These are phyloP conservation scores for Brassicogethes aeneus DNA, from an alignment of 2,888 invertebrate genomes.

Conservation along the genomic window DNA sequence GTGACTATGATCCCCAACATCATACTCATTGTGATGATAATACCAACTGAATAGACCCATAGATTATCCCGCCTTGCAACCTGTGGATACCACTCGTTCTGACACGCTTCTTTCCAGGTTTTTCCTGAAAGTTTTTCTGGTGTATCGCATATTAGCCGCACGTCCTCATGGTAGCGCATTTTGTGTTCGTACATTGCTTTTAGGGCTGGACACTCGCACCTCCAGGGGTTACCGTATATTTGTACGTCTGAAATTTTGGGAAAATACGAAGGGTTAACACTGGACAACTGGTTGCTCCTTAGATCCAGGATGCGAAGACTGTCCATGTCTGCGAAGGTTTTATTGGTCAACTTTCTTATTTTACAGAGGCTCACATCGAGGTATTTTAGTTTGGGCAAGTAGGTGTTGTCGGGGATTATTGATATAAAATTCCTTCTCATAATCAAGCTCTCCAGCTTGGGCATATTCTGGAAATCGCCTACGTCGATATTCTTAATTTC, in stretches of 20 bases:
- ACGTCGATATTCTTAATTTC: conserved; percentile 52
- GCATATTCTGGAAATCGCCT: conserved; percentile 50
- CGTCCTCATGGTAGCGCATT: conserved; percentile 1
- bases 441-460: conserved; percentile 51
- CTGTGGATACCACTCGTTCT: conserved; percentile 47
- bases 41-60: conserved; percentile 51
- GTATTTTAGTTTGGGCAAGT: conserved; percentile 50
- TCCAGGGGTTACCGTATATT: conserved; percentile 67
- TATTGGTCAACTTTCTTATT: conserved; percentile 51
- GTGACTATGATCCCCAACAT: conserved; percentile 47
- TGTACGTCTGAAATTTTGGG: conserved; percentile 51
- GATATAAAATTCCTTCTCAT: conserved; percentile 59
- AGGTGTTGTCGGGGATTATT: conserved; percentile 51
- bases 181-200: conserved; percentile 51
- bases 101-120: conserved; percentile 62
- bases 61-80: conserved; percentile 32
- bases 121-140: conserved; percentile 54
- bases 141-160: conserved; percentile 52
- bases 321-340: conserved; percentile 53
- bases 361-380: conserved; percentile 54
- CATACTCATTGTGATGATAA: conserved; percentile 47
- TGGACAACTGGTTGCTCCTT: conserved; percentile 63
- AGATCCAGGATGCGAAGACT: conserved; percentile 53
- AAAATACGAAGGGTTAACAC: conserved; percentile 51
- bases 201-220: conserved; percentile 60